A percentile compares a stretch with the other conserved stretches of the same genome.
These are phyloP conservation scores for Macquaria australasica DNA, from an alignment of 2,113 vertebrate species.

Conservation along the genomic window DNA sequence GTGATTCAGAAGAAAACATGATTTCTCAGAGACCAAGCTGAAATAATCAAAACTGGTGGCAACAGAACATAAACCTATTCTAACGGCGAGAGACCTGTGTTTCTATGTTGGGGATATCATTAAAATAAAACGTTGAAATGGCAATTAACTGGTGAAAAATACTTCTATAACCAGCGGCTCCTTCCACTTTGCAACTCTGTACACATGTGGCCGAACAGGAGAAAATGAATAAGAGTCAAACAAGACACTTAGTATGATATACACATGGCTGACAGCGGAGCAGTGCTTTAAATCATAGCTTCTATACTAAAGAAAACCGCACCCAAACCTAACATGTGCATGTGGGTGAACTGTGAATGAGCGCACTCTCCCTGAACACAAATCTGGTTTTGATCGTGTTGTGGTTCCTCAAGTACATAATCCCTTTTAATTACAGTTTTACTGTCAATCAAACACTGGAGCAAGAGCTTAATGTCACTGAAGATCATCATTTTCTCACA, in stretches of 20 bases:
- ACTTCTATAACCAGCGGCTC: neutral
- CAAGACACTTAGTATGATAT: slow-evolving; percentile 35
- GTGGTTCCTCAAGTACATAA: slow-evolving; percentile 31
- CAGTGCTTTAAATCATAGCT: slow-evolving; percentile 45
- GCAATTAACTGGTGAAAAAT: neutral
- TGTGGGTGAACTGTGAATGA: slow-evolving; percentile 10
- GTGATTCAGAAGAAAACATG: too few species aligned
- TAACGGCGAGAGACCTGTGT: neutral
- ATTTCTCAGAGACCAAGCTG: neutral
- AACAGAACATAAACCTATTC: neutral
- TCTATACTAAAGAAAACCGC: slow-evolving; percentile 36
- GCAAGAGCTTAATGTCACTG: slow-evolving; percentile 30
- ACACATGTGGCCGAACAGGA: slow-evolving; percentile 1
- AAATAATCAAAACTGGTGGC: neutral
- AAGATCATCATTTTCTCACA: slow-evolving; percentile 32
- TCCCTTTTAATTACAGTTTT: slow-evolving; percentile 56
- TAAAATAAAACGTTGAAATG: neutral
- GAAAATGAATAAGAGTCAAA: slow-evolving; percentile 36
- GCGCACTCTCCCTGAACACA: slow-evolving; percentile 2
- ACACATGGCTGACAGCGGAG: slow-evolving; percentile 32
- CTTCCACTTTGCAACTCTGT: neutral
- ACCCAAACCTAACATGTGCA: slow-evolving; percentile 24
- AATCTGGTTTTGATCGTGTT: slow-evolving; percentile 50
- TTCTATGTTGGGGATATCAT: neutral
- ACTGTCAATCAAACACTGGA: slow-evolving; percentile 25